Percentiles rank a stretch among this genome's conserved stretches.
phyloP scores from a whole-genome alignment of 2,888 invertebrate genomes.

The Eudemis profundana region DNA sequence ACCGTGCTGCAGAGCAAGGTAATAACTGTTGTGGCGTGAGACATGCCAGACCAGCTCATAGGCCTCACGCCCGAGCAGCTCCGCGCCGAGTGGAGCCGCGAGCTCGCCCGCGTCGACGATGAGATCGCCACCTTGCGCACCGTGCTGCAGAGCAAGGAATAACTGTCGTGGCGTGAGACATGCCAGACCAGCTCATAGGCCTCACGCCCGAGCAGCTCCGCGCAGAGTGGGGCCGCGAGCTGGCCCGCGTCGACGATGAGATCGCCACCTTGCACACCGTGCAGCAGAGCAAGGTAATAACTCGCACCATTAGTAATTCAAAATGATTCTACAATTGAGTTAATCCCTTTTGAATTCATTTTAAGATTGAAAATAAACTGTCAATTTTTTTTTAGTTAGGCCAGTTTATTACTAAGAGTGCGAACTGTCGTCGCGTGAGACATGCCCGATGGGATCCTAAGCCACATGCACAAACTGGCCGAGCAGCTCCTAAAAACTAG shows the following conservation, averaged over 20 bases:
- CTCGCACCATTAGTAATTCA: no score
- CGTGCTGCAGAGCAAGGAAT: no score
- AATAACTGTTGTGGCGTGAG: no score
- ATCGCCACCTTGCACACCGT: conserved; percentile 75
- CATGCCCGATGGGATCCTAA: no score
- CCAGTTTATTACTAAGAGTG: conserved; percentile 99
- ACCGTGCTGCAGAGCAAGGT: conserved; percentile 89
- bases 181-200: no score
- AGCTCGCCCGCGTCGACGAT: conserved; percentile 93
- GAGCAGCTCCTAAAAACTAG: conserved; percentile 84
- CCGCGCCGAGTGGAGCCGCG: conserved; percentile 93
- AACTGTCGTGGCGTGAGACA: no score
- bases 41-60: conserved; percentile 87
- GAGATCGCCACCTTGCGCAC: conserved; percentile 95
- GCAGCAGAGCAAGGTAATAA: conserved; percentile 73
- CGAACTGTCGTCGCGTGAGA: conserved; percentile 52
- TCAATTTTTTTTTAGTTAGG: no score
- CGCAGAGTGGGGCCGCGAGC: conserved; percentile 92
- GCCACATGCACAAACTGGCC: no score
- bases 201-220: conserved; percentile 76
- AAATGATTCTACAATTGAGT: conserved; percentile 89
- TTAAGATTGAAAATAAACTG: no score
- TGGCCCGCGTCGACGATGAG: conserved; percentile 92
- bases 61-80: conserved; percentile 91
- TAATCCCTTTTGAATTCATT: conserved; percentile 91